phyloP scores from a whole-genome alignment of 1,140 invertebrate species.

The Dolichoris vasculosae region DNA sequence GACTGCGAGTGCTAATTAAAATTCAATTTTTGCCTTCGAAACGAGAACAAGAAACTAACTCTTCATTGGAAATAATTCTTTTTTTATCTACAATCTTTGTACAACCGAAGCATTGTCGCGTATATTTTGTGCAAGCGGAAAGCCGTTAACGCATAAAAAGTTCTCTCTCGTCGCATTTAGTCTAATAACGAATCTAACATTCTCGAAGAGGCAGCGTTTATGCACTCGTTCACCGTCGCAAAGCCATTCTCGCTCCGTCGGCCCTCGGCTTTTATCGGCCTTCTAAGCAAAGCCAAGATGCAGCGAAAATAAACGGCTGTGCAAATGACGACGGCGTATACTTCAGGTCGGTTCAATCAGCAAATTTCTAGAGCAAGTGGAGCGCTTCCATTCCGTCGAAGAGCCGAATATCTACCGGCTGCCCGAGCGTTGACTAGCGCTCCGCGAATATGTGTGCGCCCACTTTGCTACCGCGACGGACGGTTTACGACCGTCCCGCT shows the following conservation, averaged over 20 bases:
- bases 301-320: background rate
- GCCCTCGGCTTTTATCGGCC: background rate
- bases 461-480: background rate
- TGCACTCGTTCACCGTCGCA: background rate
- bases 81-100: background rate
- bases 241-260: background rate
- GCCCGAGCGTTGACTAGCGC: conserved; percentile 55
- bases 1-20: background rate
- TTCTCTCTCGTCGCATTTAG: conserved; percentile 1
- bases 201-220: conserved; percentile 14
- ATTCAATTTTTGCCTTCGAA: conserved; percentile 12
- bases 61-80: background rate
- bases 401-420: conserved; percentile 43
- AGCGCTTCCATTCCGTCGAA: conserved; percentile 48
- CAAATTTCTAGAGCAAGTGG: conserved; percentile 57
- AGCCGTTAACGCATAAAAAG: background rate
- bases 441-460: conserved; percentile 47
- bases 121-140: background rate
- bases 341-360: conserved; percentile 53
- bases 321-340: background rate
- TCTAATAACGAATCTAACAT: conserved; percentile 23
- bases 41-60: background rate
- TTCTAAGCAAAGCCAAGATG: background rate
- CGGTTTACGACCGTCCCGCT: conserved; percentile 42
- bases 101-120: background rate